phyloP scores from a whole-genome alignment of 2,113 vertebrate species.

The Anser cygnoides region DNA sequence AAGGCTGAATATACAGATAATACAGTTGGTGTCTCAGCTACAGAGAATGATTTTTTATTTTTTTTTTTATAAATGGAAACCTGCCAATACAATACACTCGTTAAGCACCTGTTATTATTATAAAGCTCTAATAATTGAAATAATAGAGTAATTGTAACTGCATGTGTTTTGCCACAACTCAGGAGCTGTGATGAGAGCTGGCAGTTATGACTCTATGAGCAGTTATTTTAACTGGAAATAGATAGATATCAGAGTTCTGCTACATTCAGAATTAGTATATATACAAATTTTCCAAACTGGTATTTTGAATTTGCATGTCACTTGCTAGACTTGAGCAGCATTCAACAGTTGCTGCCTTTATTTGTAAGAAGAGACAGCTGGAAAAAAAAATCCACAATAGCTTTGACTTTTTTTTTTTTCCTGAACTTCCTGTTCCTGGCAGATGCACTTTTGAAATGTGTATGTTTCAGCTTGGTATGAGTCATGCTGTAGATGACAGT shows the following conservation, averaged over 20 bases:
- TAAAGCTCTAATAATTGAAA: background rate
- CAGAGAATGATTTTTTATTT: background rate
- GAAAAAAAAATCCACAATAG: background rate
- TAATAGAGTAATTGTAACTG: background rate
- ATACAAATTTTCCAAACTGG: background rate
- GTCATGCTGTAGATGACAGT: background rate
- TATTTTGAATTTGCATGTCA: background rate
- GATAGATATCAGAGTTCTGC: background rate
- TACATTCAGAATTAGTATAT: background rate
- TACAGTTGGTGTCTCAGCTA: background rate
- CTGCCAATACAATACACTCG: background rate
- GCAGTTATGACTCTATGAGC: background rate
- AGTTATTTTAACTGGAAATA: background rate
- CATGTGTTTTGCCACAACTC: background rate
- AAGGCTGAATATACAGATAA: background rate
- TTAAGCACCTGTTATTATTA: background rate
- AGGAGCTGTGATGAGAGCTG: background rate
- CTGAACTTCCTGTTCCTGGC: accelerated
- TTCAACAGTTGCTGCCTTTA: background rate
- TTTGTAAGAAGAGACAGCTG: background rate
- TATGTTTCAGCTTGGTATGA: accelerated
- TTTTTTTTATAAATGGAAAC: background rate
- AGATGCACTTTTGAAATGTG: accelerated
- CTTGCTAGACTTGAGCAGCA: background rate
- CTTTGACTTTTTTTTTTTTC: background rate